Conservation (phyloP, 2,888 invertebrate species). For the Pteria penguin region DNA sequence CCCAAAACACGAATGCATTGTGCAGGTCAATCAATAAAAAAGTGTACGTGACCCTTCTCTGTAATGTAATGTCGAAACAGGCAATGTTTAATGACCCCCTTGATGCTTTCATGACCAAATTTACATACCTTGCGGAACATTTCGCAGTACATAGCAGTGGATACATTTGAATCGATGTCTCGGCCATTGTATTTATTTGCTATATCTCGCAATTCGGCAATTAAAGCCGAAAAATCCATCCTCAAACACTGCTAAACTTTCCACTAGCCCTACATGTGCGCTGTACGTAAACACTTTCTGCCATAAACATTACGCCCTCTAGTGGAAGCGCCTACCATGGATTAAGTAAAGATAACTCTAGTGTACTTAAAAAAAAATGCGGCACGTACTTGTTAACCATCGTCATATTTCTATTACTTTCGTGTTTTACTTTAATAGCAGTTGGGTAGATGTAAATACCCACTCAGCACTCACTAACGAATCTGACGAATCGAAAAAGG, state of each 20-base stretch:
- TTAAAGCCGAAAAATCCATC: constrained; percentile 68
- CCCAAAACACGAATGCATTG: no score
- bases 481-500: no score
- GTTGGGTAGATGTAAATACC: no score
- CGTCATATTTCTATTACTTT: no score
- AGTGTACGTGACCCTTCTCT: constrained; percentile 10
- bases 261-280: constrained; percentile 54
- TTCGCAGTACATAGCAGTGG: constrained; percentile 61
- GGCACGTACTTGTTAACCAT: no score
- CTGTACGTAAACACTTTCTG: constrained; percentile 62
- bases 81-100: constrained; percentile 42
- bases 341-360: no score
- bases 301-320: constrained; percentile 35
- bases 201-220: constrained; percentile 66
- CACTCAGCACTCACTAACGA: no score
- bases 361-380: no score
- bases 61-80: no score
- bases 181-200: constrained; percentile 64
- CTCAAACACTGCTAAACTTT: constrained; percentile 27
- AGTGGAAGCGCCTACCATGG: constrained; percentile 26
- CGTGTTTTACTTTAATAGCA: no score
- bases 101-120: constrained; percentile 36
- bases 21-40: no score
- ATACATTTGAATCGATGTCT: constrained; percentile 56
- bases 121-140: constrained; percentile 63